Percentiles rank a stretch among this genome's conserved stretches.
Conservation (phyloP, 2,888 invertebrate species). For the Andrena bucephala region DNA sequence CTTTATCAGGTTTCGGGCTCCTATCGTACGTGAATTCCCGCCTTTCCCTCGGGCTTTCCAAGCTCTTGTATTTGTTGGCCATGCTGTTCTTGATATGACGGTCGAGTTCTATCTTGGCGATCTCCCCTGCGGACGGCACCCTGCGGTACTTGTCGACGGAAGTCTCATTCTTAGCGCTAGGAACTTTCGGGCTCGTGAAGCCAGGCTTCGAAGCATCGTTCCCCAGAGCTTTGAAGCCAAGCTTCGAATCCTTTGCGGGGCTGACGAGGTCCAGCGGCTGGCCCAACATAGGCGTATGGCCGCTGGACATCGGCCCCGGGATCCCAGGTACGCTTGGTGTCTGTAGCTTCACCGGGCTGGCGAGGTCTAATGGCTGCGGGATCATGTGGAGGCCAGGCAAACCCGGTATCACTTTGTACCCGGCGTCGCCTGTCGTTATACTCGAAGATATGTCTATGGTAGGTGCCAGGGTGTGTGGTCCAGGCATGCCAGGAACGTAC, state of each 20-base stretch:
- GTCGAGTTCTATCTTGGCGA: conserved; percentile 68
- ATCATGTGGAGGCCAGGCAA: conserved; percentile 79
- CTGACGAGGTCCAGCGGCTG: conserved; percentile 80
- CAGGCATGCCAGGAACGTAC: conserved; percentile 95
- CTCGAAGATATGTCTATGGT: conserved; percentile 79
- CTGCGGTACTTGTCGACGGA: conserved; percentile 72
- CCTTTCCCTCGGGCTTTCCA: conserved; percentile 70
- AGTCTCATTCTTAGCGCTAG: conserved; percentile 65
- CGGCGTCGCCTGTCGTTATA: conserved; percentile 69
- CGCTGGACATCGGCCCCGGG: conserved; percentile 68
- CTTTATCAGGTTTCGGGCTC: conserved; percentile 69
- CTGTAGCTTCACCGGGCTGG: conserved; percentile 77
- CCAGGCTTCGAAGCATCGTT: conserved; percentile 62
- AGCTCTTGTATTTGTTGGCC: conserved; percentile 65
- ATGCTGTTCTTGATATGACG: conserved; percentile 72
- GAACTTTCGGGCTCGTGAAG: conserved; percentile 74
- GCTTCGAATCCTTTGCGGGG: conserved; percentile 77
- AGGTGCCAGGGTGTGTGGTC: conserved; percentile 89
- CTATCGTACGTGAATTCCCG: conserved; percentile 69
- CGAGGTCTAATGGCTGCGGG: conserved; percentile 79
- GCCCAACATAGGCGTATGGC: conserved; percentile 58
- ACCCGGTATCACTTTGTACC: conserved; percentile 80
- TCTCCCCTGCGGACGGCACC: conserved; percentile 61
- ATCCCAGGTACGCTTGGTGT: conserved; percentile 74
- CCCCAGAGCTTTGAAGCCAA: conserved; percentile 69